Evolutionary conservation across 2,113 vertebrate species (phyloP).

Genomic region (Meleagris gallopavo): DNA sequence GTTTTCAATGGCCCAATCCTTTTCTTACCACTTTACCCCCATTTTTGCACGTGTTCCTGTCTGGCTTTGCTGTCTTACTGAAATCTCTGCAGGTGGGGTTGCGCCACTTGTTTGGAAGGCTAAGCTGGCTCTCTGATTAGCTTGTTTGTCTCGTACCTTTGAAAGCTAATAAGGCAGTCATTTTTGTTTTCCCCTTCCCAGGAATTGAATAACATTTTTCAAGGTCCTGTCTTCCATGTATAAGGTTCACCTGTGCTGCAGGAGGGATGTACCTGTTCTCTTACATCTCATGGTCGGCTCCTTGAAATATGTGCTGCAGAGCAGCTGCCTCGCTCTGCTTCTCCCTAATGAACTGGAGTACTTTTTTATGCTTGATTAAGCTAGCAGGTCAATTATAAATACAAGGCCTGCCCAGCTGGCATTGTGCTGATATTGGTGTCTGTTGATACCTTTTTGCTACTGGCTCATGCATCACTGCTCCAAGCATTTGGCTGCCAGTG

Average conservation of each 20-base stretch:
- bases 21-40: neutral
- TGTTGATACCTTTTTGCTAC: neutral
- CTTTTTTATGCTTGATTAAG: conserved; percentile 54
- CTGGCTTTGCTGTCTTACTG: neutral
- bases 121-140: neutral
- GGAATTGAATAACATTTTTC: neutral
- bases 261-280: neutral
- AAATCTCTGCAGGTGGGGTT: neutral
- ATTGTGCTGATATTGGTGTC: neutral
- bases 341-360: conserved; percentile 44
- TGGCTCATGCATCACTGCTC: neutral
- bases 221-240: neutral
- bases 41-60: neutral
- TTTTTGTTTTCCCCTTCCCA: neutral
- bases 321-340: conserved; percentile 42
- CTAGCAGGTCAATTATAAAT: conserved; percentile 34
- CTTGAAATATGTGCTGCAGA: neutral
- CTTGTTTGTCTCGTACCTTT: neutral
- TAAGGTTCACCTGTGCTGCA: neutral
- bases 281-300: neutral
- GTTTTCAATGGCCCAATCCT: neutral
- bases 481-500: neutral
- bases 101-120: neutral
- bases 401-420: neutral
- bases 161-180: neutral